phyloP scores from a whole-genome alignment of 1,140 invertebrate genomes.

The Archivesica marissinica region DNA sequence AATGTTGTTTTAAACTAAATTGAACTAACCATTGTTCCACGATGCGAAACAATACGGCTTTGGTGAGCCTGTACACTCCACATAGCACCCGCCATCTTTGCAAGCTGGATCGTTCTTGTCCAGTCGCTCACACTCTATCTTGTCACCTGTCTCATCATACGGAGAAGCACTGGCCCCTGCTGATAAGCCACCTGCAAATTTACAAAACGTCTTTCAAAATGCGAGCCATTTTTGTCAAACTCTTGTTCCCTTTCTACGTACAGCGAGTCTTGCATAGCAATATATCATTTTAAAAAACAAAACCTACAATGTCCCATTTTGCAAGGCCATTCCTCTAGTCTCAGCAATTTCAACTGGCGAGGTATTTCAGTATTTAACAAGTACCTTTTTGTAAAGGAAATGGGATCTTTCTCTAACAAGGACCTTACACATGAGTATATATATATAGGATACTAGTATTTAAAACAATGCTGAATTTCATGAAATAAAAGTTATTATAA shows the following conservation, averaged over 20 bases:
- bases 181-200: constrained; percentile 45
- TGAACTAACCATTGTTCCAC: constrained; percentile 58
- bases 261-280: neutral
- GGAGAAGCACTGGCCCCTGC: constrained; percentile 45
- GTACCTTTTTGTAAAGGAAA: neutral
- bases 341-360: neutral
- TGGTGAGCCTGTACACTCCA: constrained; percentile 39
- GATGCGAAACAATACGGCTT: constrained; percentile 57
- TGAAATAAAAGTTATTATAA: too few relatives aligned
- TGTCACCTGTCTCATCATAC: neutral
- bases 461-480: too few relatives aligned
- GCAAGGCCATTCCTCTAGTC: neutral
- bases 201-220: neutral
- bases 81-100: constrained; percentile 5
- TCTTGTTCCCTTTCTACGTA: neutral
- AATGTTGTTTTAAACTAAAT: too few relatives aligned
- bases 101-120: constrained; percentile 23
- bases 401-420: too few relatives aligned
- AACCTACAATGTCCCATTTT: neutral
- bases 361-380: neutral
- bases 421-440: too few relatives aligned
- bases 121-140: constrained; percentile 34
- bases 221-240: neutral
- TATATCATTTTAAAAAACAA: neutral
- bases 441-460: too few relatives aligned